Conservation (phyloP, 2,797 vertebrate species). For the Amniataba percoides region DNA sequence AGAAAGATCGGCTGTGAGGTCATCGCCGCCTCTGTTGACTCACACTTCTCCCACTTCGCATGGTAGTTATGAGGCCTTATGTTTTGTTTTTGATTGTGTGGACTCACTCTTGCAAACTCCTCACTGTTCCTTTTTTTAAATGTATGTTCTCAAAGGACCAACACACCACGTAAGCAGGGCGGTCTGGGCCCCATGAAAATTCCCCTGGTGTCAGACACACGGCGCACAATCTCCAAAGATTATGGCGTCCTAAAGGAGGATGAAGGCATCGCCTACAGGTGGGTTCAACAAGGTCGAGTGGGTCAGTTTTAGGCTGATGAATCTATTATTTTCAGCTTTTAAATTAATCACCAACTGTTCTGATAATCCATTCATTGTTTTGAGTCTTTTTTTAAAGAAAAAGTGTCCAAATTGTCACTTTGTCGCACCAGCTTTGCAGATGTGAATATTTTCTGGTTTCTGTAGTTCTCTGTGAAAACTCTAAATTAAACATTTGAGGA, state of each 20-base stretch:
- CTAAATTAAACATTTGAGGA: too few species aligned
- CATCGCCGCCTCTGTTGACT: slow-evolving; percentile 96
- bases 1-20: slow-evolving; percentile 95
- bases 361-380: too few species aligned
- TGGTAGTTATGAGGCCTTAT: slow-evolving; percentile 84
- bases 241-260: slow-evolving; percentile 97
- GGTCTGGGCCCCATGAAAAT: slow-evolving; percentile 95
- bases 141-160: slow-evolving; percentile 85
- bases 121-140: not conserved
- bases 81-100: not conserved
- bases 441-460: too few species aligned
- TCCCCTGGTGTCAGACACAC: slow-evolving; percentile 92
- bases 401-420: too few species aligned
- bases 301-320: not conserved
- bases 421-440: too few species aligned
- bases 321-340: too few species aligned
- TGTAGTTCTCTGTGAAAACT: too few species aligned
- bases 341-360: too few species aligned
- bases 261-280: slow-evolving; percentile 97
- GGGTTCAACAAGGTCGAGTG: slow-evolving; percentile 15
- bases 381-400: too few species aligned
- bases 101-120: not conserved
- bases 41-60: slow-evolving; percentile 95
- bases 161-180: slow-evolving; percentile 94
- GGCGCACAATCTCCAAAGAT: slow-evolving; percentile 89